These are phyloP conservation scores for Drosophila silvestris DNA, from an alignment of 2,888 invertebrate genomes.

Conservation along the genomic window DNA sequence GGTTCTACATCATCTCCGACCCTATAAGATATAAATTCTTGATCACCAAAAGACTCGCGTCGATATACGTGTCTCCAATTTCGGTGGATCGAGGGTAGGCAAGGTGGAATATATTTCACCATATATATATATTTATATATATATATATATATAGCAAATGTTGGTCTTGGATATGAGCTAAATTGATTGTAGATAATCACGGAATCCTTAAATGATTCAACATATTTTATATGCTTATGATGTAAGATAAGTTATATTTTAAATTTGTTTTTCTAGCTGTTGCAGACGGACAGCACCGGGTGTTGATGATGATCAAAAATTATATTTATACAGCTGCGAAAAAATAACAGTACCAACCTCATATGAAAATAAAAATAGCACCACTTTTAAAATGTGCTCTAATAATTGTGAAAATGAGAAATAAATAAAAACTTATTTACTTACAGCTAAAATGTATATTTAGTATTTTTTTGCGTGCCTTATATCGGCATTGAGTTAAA, in stretches of 20 bases:
- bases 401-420: not conserved
- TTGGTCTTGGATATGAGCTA: not conserved
- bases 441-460: not conserved
- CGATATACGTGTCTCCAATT: not conserved
- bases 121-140: not conserved
- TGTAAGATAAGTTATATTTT: too few species aligned
- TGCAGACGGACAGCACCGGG: not conserved
- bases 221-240: not conserved
- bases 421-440: not conserved
- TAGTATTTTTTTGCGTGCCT: too few species aligned
- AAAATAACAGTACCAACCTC: not conserved
- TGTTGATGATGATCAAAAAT: not conserved
- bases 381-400: not conserved
- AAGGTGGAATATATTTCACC: not conserved
- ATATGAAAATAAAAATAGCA: too few species aligned
- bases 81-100: not conserved
- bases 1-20: not conserved
- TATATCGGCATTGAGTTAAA: not conserved
- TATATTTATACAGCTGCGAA: not conserved
- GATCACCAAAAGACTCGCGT: not conserved
- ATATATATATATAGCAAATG: too few species aligned
- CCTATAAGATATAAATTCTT: not conserved
- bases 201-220: not conserved
- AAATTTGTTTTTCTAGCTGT: not conserved
- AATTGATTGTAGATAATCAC: not conserved